These are phyloP conservation scores for Ophion costatus DNA, from an alignment of 2,888 invertebrate genomes.

Conservation along the genomic window DNA sequence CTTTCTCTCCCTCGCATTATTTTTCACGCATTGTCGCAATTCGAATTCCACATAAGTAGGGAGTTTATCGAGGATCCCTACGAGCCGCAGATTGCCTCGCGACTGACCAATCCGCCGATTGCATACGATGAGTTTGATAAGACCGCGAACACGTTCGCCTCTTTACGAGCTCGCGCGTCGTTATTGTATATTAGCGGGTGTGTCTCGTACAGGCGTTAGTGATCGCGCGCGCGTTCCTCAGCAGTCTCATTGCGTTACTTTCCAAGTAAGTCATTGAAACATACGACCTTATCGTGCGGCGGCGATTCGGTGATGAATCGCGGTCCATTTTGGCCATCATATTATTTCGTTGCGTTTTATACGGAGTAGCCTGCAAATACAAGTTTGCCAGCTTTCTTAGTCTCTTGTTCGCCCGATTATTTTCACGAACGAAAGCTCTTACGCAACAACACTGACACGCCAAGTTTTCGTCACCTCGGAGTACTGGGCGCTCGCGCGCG, in stretches of 20 bases:
- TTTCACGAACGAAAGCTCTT: background rate
- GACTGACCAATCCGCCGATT: constrained; percentile 59
- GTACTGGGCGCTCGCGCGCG: too few species aligned
- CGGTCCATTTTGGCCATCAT: background rate
- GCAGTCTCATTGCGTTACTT: constrained; percentile 16
- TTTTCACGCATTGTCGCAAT: background rate
- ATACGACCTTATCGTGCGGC: background rate
- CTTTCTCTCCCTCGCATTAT: too few species aligned
- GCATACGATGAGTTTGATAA: constrained; percentile 50
- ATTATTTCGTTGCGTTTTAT: background rate
- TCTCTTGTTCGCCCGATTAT: background rate
- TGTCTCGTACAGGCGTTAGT: constrained; percentile 14
- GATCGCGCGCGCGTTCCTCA: constrained; percentile 30
- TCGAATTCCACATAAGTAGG: background rate
- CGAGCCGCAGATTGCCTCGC: constrained; percentile 39
- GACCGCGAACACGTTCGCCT: constrained; percentile 14
- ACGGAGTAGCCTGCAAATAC: background rate
- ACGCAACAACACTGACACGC: too few species aligned
- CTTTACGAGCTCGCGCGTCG: background rate
- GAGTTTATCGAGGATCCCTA: constrained; percentile 14
- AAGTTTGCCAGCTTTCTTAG: background rate
- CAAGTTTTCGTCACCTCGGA: too few species aligned
- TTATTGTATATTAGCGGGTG: constrained; percentile 28
- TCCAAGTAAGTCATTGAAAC: constrained; percentile 30
- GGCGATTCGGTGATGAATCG: background rate